Evolutionary conservation across 1,140 invertebrate genomes (phyloP).

Genomic region (Sinella curviseta): DNA sequence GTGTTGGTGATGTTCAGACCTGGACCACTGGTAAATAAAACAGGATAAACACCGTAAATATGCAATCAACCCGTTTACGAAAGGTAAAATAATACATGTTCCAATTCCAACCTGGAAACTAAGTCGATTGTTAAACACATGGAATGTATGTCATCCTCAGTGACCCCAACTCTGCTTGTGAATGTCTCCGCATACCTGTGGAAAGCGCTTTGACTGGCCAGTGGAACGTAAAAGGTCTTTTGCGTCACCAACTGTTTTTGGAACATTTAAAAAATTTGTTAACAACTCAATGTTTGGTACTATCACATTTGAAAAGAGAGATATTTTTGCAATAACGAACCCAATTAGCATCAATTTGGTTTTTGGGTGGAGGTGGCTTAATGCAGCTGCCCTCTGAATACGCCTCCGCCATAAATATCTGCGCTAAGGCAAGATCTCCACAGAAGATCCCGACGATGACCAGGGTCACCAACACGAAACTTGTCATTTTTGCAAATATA

Average conservation of each 20-base stretch:
- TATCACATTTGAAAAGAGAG: neutral
- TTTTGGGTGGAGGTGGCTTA: neutral
- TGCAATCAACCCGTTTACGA: too few species aligned
- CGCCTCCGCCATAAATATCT: neutral
- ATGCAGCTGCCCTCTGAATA: slow-evolving; percentile 5
- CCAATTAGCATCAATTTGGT: slow-evolving; percentile 27
- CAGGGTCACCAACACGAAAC: neutral
- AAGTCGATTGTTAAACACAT: slow-evolving; percentile 21
- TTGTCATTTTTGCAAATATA: neutral
- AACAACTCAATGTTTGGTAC: too few species aligned
- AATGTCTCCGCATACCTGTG: slow-evolving; percentile 19
- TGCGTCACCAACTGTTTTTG: slow-evolving; percentile 2
- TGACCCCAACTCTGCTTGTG: neutral
- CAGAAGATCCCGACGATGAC: neutral
- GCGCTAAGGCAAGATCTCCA: neutral
- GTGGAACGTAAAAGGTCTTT: slow-evolving; percentile 20
- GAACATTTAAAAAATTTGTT: too few species aligned
- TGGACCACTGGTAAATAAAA: neutral
- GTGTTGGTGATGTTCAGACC: slow-evolving; percentile 10
- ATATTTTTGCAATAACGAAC: neutral
- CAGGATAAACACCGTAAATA: neutral
- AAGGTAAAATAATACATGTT: neutral
- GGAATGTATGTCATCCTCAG: slow-evolving; percentile 1
- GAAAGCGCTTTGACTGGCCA: slow-evolving; percentile 2
- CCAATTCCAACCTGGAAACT: neutral